These are phyloP conservation scores for Samia ricini DNA, from an alignment of 1,140 invertebrate genomes.

Conservation along the genomic window DNA sequence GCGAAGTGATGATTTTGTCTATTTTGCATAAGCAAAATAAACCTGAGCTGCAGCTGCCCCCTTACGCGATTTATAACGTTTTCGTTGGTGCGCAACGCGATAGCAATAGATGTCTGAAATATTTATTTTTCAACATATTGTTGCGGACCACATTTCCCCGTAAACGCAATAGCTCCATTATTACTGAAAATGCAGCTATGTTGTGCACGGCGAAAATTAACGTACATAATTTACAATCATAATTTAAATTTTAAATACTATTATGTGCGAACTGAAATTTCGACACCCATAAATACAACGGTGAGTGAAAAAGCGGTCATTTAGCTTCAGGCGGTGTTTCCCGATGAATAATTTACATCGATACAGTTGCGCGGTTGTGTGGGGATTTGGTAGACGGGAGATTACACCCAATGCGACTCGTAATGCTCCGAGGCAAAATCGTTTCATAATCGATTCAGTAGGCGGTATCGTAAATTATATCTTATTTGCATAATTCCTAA, in stretches of 20 bases:
- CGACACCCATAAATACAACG: neutral
- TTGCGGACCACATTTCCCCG: too few species aligned
- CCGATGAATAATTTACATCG: constrained; percentile 8
- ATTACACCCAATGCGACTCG: neutral
- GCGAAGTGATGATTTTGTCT: too few species aligned
- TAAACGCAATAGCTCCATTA: too few species aligned
- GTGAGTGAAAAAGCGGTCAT: neutral
- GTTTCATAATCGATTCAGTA: neutral
- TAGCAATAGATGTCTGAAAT: too few species aligned
- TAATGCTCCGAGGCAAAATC: neutral
- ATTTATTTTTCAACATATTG: too few species aligned
- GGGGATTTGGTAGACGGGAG: neutral
- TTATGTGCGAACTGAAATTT: neutral
- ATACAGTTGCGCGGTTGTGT: constrained; percentile 1
- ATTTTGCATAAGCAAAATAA: too few species aligned
- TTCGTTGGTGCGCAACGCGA: too few species aligned
- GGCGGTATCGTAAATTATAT: neutral
- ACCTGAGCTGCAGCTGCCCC: too few species aligned
- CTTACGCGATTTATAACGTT: too few species aligned
- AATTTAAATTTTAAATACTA: neutral
- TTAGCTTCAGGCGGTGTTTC: neutral
- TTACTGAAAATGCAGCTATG: too few species aligned
- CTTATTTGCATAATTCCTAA: neutral
- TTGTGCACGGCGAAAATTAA: neutral
- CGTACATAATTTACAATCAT: neutral